Evolutionary conservation across 1,140 invertebrate genomes (phyloP).

Genomic region (Drosophila burlai): DNA sequence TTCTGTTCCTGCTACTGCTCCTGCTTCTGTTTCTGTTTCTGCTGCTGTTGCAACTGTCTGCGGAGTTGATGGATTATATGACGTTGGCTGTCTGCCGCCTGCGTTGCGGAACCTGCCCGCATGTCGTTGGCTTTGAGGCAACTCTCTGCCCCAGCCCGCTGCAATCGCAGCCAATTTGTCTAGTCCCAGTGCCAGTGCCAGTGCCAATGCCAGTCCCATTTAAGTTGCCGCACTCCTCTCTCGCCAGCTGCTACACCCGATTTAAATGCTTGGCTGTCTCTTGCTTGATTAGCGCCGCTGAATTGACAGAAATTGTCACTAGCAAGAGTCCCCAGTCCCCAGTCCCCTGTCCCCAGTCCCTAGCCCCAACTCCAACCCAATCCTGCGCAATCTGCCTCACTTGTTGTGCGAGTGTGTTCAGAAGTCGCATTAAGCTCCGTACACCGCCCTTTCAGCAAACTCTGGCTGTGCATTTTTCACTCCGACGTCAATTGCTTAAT

Average conservation of each 20-base stretch:
- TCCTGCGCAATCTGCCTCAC: conserved; percentile 70
- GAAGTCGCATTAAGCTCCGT: conserved; percentile 42
- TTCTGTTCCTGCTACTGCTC: conserved; percentile 4
- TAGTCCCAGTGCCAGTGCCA: conserved; percentile 24
- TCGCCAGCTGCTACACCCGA: conserved; percentile 15
- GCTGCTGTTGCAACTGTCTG: conserved; percentile 68
- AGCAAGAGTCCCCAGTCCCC: conserved; percentile 17
- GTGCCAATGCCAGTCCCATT: conserved; percentile 10
- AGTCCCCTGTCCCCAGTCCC: background rate
- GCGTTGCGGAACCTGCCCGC: conserved; percentile 44
- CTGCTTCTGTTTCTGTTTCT: conserved; percentile 2
- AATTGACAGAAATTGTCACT: conserved; percentile 82
- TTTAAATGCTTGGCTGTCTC: conserved; percentile 67
- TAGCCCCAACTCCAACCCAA: conserved; percentile 2
- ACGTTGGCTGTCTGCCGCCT: conserved; percentile 45
- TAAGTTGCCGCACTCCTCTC: background rate
- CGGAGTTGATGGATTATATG: conserved; percentile 75
- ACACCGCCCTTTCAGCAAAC: conserved; percentile 28
- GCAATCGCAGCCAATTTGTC: conserved; percentile 77
- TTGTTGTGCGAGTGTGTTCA: conserved; percentile 48
- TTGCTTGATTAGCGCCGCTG: conserved; percentile 80
- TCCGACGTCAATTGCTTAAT: conserved; percentile 80
- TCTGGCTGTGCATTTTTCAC: conserved; percentile 47
- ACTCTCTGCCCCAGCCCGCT: conserved; percentile 11
- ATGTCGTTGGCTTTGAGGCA: conserved; percentile 62